A percentile compares a stretch with the other conserved stretches of the same genome.
Conservation (phyloP, 1,140 invertebrate species). For the Meloidogyne hapla region DNA sequence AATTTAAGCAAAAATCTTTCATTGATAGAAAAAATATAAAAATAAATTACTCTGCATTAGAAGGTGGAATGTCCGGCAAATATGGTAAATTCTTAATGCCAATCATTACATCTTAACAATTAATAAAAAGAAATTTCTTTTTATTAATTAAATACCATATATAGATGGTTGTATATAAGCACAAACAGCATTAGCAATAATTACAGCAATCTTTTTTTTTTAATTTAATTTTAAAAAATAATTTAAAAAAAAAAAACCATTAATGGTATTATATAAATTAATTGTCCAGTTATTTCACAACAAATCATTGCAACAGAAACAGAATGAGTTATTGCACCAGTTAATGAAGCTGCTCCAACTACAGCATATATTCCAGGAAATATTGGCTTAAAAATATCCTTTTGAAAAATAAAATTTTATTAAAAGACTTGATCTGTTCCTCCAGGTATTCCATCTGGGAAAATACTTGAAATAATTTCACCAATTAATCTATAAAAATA, state of each 20-base stretch:
- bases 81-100: slow-evolving; percentile 95
- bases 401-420: slow-evolving; percentile 7
- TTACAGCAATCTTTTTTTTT: slow-evolving; percentile 74
- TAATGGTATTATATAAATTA: slow-evolving; percentile 91
- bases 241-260: slow-evolving; percentile 70
- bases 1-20: slow-evolving; percentile 16
- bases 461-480: slow-evolving; percentile 86
- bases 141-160: slow-evolving; percentile 69
- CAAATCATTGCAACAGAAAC: slow-evolving; percentile 96
- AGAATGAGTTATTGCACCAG: slow-evolving; percentile 91
- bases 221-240: neutral
- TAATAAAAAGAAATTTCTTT: neutral
- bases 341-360: slow-evolving; percentile 84
- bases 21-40: neutral
- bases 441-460: slow-evolving; percentile 80
- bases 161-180: slow-evolving; percentile 88
- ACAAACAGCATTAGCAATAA: slow-evolving; percentile 89
- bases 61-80: slow-evolving; percentile 67
- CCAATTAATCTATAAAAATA: slow-evolving; percentile 71
- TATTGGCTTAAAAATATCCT: slow-evolving; percentile 68
- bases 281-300: slow-evolving; percentile 96
- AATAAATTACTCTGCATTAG: slow-evolving; percentile 50
- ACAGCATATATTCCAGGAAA: slow-evolving; percentile 76
- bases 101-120: slow-evolving; percentile 84
- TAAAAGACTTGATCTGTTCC: slow-evolving; percentile 46